A percentile compares a stretch with the other conserved stretches of the same genome.
phyloP scores from a whole-genome alignment of 1,140 invertebrate genomes.

The Drosophila oshimai region DNA sequence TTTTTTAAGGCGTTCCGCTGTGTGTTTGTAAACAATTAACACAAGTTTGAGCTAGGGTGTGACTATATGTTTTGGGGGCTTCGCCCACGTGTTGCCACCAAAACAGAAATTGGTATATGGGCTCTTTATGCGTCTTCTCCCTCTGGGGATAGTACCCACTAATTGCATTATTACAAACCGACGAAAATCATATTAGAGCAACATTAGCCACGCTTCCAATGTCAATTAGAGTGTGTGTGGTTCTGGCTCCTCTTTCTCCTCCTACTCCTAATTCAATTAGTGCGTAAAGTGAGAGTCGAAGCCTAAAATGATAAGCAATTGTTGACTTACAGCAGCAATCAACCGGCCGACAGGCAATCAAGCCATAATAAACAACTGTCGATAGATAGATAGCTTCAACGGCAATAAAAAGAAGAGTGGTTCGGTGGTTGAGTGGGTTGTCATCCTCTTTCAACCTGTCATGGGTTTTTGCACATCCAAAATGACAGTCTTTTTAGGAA shows the following conservation, averaged over 20 bases:
- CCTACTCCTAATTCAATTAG: constrained; percentile 66
- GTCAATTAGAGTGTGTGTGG: constrained; percentile 41
- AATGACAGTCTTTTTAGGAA: constrained; percentile 6
- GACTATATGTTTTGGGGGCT: constrained; percentile 11
- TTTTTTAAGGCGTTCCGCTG: neutral
- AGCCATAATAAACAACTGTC: constrained; percentile 34
- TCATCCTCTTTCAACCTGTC: constrained; percentile 9
- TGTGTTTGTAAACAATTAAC: constrained; percentile 1
- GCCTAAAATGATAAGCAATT: constrained; percentile 37
- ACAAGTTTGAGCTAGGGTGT: constrained; percentile 5
- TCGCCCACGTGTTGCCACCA: constrained; percentile 20
- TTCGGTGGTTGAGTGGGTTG: constrained; percentile 27
- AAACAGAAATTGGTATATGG: too few relatives aligned
- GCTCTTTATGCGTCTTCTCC: neutral
- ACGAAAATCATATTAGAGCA: constrained; percentile 44
- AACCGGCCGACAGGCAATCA: constrained; percentile 48
- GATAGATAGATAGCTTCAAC: constrained; percentile 8
- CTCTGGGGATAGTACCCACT: constrained; percentile 13
- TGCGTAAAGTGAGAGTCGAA: constrained; percentile 59
- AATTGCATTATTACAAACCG: constrained; percentile 42
- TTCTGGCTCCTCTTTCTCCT: neutral
- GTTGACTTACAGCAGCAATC: constrained; percentile 36
- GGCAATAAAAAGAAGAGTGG: constrained; percentile 26
- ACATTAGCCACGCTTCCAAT: constrained; percentile 39
- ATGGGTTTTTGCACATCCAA: constrained; percentile 22